Evolutionary conservation across 1,140 invertebrate genomes (phyloP).

Genomic region (Globodera ellingtonae): DNA sequence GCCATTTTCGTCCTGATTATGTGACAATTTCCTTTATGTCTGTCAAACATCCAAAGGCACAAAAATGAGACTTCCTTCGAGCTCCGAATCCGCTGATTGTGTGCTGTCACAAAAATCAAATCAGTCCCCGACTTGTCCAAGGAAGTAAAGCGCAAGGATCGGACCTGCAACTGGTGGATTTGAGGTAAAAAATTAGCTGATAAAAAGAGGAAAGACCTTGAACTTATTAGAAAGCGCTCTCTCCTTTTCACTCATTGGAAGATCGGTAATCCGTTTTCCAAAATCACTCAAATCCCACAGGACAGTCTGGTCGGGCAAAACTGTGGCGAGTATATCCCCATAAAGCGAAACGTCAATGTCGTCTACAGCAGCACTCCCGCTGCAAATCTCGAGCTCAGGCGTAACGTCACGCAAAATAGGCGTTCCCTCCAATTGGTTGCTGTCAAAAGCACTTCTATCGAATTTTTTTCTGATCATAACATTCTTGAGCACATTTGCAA

Average conservation of each 20-base stretch:
- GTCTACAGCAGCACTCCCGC: slow-evolving; percentile 19
- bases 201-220: background rate
- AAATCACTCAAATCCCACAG: slow-evolving; percentile 21
- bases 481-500: slow-evolving; percentile 17
- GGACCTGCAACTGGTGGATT: slow-evolving; percentile 30
- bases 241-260: slow-evolving; percentile 10
- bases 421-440: background rate
- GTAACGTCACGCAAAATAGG: slow-evolving; percentile 7
- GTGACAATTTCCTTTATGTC: slow-evolving; percentile 29
- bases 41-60: slow-evolving; percentile 27
- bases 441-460: background rate
- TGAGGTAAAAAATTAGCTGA: background rate
- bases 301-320: slow-evolving; percentile 20
- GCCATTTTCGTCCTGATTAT: slow-evolving; percentile 22
- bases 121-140: slow-evolving; percentile 26
- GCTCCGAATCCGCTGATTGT: slow-evolving; percentile 36
- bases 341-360: slow-evolving; percentile 36
- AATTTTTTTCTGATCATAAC: background rate
- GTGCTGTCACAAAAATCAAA: slow-evolving; percentile 31
- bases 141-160: slow-evolving; percentile 31
- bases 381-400: slow-evolving; percentile 33
- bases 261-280: slow-evolving; percentile 4
- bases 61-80: slow-evolving; percentile 37
- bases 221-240: slow-evolving; percentile 16
- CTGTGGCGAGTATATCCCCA: slow-evolving; percentile 25